Evolutionary conservation across 2,888 invertebrate genomes (phyloP).

Genomic region (Euphydryas editha): DNA sequence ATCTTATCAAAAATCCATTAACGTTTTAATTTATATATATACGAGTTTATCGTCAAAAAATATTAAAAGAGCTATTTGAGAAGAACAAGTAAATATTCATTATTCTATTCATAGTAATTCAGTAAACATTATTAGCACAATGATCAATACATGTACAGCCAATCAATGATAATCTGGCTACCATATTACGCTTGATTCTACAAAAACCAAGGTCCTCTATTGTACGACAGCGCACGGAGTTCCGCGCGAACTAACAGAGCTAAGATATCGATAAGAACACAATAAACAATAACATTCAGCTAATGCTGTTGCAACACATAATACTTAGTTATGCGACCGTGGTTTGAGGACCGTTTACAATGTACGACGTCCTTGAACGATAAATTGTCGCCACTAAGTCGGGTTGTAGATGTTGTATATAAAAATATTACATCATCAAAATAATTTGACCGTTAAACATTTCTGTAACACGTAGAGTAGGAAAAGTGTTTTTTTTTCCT

Average conservation of each 20-base stretch:
- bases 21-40: not conserved
- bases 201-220: conserved; percentile 75
- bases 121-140: conserved; percentile 29
- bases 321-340: conserved; percentile 60
- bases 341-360: conserved; percentile 55
- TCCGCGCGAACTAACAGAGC: conserved; percentile 66
- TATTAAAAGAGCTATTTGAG: not conserved
- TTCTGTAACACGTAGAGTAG: too few relatives aligned
- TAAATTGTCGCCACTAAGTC: conserved; percentile 17
- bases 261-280: conserved; percentile 79
- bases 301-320: conserved; percentile 67
- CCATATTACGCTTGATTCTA: conserved; percentile 55
- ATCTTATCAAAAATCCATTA: not conserved
- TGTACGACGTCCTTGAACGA: conserved; percentile 42
- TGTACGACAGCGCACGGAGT: conserved; percentile 55
- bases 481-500: too few relatives aligned
- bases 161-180: conserved; percentile 44
- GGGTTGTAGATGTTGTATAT: not conserved
- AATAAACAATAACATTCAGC: conserved; percentile 81
- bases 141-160: conserved; percentile 33
- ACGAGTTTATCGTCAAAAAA: not conserved
- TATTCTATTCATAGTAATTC: conserved; percentile 6
- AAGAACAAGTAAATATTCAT: conserved; percentile 11
- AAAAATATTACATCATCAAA: not conserved
- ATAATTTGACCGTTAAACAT: not conserved